phyloP scores from a whole-genome alignment of 30 jellyfish, hydroid and myxozoan species.

The Aurelia aurita region DNA sequence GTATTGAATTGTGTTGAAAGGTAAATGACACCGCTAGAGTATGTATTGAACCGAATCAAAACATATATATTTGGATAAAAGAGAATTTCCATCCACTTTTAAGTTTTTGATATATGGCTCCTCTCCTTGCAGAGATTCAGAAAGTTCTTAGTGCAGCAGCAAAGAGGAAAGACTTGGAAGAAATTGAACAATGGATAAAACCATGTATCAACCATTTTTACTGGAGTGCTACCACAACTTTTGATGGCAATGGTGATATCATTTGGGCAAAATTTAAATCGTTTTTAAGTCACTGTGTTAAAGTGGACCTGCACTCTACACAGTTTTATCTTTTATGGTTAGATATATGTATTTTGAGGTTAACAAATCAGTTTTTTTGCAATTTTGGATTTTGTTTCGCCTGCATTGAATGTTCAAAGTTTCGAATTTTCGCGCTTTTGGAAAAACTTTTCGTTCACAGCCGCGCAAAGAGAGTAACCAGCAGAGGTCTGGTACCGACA shows the following conservation, averaged over 20 bases:
- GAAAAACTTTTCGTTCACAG: background rate
- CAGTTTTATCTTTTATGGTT: background rate
- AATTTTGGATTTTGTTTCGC: background rate
- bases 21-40: too few relatives aligned
- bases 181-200: slow-evolving; percentile 23
- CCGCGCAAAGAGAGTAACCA: background rate
- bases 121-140: slow-evolving; percentile 13
- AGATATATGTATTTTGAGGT: background rate
- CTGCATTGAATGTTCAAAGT: background rate
- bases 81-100: too few relatives aligned
- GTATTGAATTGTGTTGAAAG: too few relatives aligned
- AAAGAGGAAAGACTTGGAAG: slow-evolving; percentile 11
- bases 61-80: too few relatives aligned
- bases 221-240: slow-evolving; percentile 58
- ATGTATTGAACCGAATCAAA: too few relatives aligned
- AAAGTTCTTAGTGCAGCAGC: slow-evolving; percentile 9
- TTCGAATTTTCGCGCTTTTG: background rate
- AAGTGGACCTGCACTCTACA: slow-evolving; percentile 3
- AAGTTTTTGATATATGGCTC: background rate
- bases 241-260: slow-evolving; percentile 37
- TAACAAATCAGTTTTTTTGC: background rate
- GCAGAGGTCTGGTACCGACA: slow-evolving; percentile 3
- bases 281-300: slow-evolving; percentile 6
- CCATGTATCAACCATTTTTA: slow-evolving; percentile 33
- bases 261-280: slow-evolving; percentile 40